A percentile compares a stretch with the other conserved stretches of the same genome.
These are phyloP conservation scores for Cataglyphis livida DNA, from an alignment of 2,888 invertebrate species.

Conservation along the genomic window DNA sequence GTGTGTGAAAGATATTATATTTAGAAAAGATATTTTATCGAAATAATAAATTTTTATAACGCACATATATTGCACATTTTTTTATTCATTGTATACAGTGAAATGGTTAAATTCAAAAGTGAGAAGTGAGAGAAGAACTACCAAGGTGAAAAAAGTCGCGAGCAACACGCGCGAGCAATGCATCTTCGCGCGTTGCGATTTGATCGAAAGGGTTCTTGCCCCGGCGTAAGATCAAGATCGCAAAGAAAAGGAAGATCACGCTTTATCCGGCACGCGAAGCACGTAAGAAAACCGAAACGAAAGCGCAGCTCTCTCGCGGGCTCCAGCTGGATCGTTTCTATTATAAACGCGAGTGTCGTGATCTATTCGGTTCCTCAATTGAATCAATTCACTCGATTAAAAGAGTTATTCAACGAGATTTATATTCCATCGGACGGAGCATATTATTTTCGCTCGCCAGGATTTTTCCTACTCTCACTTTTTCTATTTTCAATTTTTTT, in stretches of 20 bases:
- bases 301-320: slow-evolving; percentile 21
- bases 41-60: neutral
- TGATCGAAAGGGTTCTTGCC: slow-evolving; percentile 47
- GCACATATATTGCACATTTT: neutral
- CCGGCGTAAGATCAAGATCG: slow-evolving; percentile 42
- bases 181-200: slow-evolving; percentile 43
- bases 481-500: neutral
- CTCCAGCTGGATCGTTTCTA: slow-evolving; percentile 35
- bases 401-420: neutral
- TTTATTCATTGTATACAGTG: neutral
- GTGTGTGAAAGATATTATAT: neutral
- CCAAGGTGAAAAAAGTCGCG: slow-evolving; percentile 19
- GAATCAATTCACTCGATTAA: slow-evolving; percentile 23
- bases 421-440: neutral
- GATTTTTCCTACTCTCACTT: neutral
- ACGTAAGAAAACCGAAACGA: slow-evolving; percentile 46
- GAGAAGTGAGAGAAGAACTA: neutral
- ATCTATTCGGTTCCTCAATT: slow-evolving; percentile 22
- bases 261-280: slow-evolving; percentile 23
- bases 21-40: neutral
- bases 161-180: slow-evolving; percentile 38
- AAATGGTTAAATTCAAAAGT: neutral
- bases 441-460: neutral
- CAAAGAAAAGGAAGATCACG: slow-evolving; percentile 28
- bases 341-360: slow-evolving; percentile 28